Conservation (phyloP, 2,797 vertebrate species). For the Pogoniulus pusillus region DNA sequence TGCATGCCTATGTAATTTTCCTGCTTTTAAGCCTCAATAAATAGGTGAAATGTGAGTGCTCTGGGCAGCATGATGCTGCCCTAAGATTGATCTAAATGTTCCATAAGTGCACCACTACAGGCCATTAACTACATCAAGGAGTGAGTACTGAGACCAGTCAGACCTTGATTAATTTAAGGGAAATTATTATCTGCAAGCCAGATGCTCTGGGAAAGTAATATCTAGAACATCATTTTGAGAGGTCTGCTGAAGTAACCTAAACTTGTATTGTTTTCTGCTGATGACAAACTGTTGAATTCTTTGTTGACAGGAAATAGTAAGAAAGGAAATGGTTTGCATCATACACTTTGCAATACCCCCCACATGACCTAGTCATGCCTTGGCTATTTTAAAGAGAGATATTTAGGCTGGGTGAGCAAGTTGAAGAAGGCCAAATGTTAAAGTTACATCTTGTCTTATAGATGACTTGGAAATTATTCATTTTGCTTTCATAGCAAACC, state of each 20-base stretch:
- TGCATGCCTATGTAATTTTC: not conserved
- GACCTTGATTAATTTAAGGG: not conserved
- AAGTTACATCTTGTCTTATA: not conserved
- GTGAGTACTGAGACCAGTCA: not conserved
- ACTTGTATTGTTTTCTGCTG: not conserved
- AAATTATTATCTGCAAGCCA: not conserved
- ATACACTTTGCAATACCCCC: not conserved
- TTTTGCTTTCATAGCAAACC: not conserved
- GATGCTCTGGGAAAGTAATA: not conserved
- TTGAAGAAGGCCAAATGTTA: not conserved
- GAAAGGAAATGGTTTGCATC: not conserved
- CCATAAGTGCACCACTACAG: not conserved
- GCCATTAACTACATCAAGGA: not conserved
- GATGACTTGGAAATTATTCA: not conserved
- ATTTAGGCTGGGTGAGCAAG: not conserved
- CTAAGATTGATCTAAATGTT: not conserved
- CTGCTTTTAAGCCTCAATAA: not conserved
- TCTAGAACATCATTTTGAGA: not conserved
- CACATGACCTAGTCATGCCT: not conserved
- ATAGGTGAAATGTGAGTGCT: not conserved
- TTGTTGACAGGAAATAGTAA: not conserved
- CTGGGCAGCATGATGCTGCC: not conserved
- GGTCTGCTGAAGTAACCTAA: not conserved
- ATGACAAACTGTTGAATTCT: not conserved
- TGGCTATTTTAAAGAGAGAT: not conserved